phyloP scores from a whole-genome alignment of 2,888 invertebrate species.

The Ennomos erosarius region DNA sequence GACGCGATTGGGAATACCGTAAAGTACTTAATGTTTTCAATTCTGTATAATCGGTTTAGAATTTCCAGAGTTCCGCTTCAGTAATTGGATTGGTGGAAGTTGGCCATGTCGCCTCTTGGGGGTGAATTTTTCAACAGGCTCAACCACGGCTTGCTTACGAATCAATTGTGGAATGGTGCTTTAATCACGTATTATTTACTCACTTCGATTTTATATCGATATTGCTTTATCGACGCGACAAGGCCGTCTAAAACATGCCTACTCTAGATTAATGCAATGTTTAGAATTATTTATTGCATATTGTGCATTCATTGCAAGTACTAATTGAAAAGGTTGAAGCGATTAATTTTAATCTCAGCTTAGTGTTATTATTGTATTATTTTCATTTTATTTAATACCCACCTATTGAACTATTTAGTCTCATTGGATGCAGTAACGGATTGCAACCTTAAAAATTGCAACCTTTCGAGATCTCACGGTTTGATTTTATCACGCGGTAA shows the following conservation, averaged over 20 bases:
- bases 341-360: slow-evolving; percentile 26
- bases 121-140: slow-evolving; percentile 72
- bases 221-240: slow-evolving; percentile 32
- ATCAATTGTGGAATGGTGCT: slow-evolving; percentile 57
- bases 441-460: slow-evolving; percentile 8
- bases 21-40: slow-evolving; percentile 85
- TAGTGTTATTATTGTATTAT: slow-evolving; percentile 22
- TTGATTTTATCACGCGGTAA: slow-evolving; percentile 15
- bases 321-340: slow-evolving; percentile 34
- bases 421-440: slow-evolving; percentile 5
- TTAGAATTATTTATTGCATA: slow-evolving; percentile 36
- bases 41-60: slow-evolving; percentile 85
- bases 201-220: slow-evolving; percentile 36
- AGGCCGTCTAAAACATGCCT: slow-evolving; percentile 36
- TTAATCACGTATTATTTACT: slow-evolving; percentile 44
- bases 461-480: slow-evolving; percentile 9
- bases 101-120: slow-evolving; percentile 53
- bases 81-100: slow-evolving; percentile 82
- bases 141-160: slow-evolving; percentile 60
- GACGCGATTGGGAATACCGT: slow-evolving; percentile 62
- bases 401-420: too few species aligned
- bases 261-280: slow-evolving; percentile 31
- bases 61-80: slow-evolving; percentile 80
- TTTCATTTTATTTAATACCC: slow-evolving; percentile 1
- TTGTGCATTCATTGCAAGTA: slow-evolving; percentile 38